A percentile compares a stretch with the other conserved stretches of the same genome.
Conservation (phyloP, 2,888 invertebrate genomes). For the Balanococcus diminutus region DNA sequence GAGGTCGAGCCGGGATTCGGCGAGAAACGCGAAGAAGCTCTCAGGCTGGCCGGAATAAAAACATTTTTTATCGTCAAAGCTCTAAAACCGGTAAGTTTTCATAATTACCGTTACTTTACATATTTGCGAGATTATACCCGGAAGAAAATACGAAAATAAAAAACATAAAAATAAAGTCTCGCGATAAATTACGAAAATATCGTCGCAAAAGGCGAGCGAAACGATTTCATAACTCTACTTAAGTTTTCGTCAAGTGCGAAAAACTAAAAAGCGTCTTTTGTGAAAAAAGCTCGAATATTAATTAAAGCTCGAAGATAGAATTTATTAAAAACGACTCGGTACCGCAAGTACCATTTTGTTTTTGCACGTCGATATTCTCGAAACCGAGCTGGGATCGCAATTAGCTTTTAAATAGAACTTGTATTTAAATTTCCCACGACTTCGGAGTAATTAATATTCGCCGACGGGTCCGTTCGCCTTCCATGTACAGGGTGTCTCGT, state of each 20-base stretch:
- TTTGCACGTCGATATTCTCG: not conserved
- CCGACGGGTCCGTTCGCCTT: not conserved
- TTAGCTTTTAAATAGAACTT: not conserved
- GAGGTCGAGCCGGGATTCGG: conserved; percentile 91
- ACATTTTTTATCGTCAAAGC: conserved; percentile 90
- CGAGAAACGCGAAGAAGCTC: conserved; percentile 87
- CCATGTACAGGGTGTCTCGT: not conserved
- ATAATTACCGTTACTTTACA: not conserved
- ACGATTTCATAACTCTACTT: not conserved
- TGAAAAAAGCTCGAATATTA: not conserved
- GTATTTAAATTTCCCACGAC: not conserved
- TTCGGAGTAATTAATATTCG: not conserved
- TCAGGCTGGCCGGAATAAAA: conserved; percentile 85
- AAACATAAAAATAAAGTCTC: not conserved
- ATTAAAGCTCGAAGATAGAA: not conserved
- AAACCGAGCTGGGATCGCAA: not conserved
- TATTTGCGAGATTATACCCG: not conserved
- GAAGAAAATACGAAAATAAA: not conserved
- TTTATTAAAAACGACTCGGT: not conserved
- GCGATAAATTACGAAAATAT: not conserved
- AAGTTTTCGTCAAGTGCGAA: not conserved
- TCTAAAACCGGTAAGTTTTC: conserved; percentile 69
- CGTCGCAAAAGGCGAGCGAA: not conserved
- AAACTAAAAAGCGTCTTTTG: not conserved
- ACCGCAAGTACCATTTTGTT: not conserved